phyloP scores from a whole-genome alignment of 1,140 invertebrate species.

The Lethocerus indicus region DNA sequence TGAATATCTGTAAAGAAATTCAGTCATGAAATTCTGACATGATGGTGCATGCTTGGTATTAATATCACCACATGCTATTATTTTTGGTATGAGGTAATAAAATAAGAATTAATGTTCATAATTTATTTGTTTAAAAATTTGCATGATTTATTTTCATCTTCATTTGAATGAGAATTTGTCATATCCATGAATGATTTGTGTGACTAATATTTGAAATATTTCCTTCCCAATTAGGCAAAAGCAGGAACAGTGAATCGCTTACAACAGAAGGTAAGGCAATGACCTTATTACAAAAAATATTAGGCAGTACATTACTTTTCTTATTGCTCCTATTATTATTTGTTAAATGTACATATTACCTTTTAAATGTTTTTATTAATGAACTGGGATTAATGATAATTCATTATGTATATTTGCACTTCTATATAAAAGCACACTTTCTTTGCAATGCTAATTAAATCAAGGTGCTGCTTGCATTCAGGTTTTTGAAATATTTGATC shows the following conservation, averaged over 20 bases:
- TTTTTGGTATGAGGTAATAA: too few relatives aligned
- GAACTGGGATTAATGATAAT: background rate
- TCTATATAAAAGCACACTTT: background rate
- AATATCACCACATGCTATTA: too few relatives aligned
- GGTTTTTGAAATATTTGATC: too few relatives aligned
- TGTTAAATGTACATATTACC: background rate
- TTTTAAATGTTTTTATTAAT: background rate
- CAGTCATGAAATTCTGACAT: too few relatives aligned
- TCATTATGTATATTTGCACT: background rate
- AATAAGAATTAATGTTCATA: too few relatives aligned
- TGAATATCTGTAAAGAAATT: too few relatives aligned
- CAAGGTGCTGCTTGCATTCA: too few relatives aligned
- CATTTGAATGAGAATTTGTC: too few relatives aligned
- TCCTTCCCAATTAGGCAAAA: constrained; percentile 28
- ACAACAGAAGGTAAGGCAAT: constrained; percentile 34
- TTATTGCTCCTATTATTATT: background rate
- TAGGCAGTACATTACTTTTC: background rate
- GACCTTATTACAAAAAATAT: background rate
- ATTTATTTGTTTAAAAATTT: too few relatives aligned
- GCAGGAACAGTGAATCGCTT: constrained; percentile 34
- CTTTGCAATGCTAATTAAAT: too few relatives aligned
- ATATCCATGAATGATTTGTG: background rate
- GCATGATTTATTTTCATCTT: too few relatives aligned
- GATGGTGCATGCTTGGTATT: too few relatives aligned
- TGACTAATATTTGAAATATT: constrained; percentile 8